These are phyloP conservation scores for Oreochromis aureus DNA, from an alignment of 2,113 vertebrate species.

Conservation along the genomic window DNA sequence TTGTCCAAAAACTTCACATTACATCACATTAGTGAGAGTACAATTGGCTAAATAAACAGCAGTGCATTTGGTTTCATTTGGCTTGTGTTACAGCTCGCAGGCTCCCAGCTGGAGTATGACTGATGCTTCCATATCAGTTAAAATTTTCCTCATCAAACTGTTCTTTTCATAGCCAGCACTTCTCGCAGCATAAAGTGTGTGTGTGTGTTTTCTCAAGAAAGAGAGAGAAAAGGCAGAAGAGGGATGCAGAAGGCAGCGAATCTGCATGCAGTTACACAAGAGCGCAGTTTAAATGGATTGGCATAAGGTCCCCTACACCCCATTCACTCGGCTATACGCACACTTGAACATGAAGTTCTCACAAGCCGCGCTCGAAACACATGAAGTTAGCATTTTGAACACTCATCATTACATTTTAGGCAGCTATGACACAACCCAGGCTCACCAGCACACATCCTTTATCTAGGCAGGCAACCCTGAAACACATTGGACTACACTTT, in stretches of 20 bases:
- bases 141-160: slow-evolving; percentile 34
- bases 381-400: slow-evolving; percentile 24
- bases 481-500: not conserved
- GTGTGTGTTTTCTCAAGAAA: not conserved
- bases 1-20: slow-evolving; percentile 38
- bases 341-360: slow-evolving; percentile 23
- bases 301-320: slow-evolving; percentile 21
- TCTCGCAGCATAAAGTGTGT: not conserved
- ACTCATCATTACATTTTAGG: slow-evolving; percentile 19
- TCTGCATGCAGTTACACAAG: slow-evolving; percentile 40
- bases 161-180: slow-evolving; percentile 20
- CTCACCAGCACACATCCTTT: not conserved
- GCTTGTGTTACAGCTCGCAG: slow-evolving; percentile 11
- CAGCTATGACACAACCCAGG: not conserved
- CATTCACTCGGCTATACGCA: slow-evolving; percentile 17
- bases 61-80: slow-evolving; percentile 37
- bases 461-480: not conserved
- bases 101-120: slow-evolving; percentile 36
- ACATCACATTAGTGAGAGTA: slow-evolving; percentile 20
- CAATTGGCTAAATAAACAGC: slow-evolving; percentile 22
- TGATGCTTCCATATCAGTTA: slow-evolving; percentile 16
- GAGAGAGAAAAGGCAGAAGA: not conserved
- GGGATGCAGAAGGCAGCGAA: slow-evolving; percentile 12
- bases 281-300: slow-evolving; percentile 52
- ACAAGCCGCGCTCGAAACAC: slow-evolving; percentile 11